A percentile compares a stretch with the other conserved stretches of the same genome.
Evolutionary conservation across 2,888 invertebrate species (phyloP).

Genomic region (Acrobasis consociella): DNA sequence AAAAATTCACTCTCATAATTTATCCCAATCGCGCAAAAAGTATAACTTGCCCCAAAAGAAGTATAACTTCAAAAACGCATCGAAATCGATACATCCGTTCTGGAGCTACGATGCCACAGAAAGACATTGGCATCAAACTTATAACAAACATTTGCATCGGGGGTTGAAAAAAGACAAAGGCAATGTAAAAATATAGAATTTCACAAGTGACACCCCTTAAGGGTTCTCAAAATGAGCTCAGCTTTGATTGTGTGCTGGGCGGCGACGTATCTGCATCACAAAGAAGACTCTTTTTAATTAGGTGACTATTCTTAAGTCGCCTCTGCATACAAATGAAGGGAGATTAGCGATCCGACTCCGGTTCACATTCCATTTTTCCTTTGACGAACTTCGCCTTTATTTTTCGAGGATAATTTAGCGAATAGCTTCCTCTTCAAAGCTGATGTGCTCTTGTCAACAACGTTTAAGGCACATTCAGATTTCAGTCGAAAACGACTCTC

Average conservation of each 20-base stretch:
- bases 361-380: constrained; percentile 52
- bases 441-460: constrained; percentile 13
- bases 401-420: constrained; percentile 47
- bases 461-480: constrained; percentile 4
- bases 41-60: too few species aligned
- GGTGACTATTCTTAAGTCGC: constrained; percentile 61
- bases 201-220: constrained; percentile 36
- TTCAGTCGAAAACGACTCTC: constrained; percentile 2
- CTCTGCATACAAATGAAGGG: constrained; percentile 66
- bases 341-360: constrained; percentile 54
- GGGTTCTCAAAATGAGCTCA: constrained; percentile 48
- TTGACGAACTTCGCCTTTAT: constrained; percentile 53
- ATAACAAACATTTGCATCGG: too few species aligned
- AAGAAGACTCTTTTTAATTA: constrained; percentile 74
- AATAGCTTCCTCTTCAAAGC: constrained; percentile 33
- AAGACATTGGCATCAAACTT: too few species aligned
- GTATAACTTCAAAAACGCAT: too few species aligned
- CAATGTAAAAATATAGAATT: too few species aligned
- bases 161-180: too few species aligned
- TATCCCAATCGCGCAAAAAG: too few species aligned
- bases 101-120: too few species aligned
- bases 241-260: constrained; percentile 55
- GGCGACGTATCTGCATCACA: constrained; percentile 66
- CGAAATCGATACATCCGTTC: too few species aligned
- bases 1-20: too few species aligned